phyloP scores from a whole-genome alignment of 1,140 invertebrate genomes.

The Neuroterus valhalla region DNA sequence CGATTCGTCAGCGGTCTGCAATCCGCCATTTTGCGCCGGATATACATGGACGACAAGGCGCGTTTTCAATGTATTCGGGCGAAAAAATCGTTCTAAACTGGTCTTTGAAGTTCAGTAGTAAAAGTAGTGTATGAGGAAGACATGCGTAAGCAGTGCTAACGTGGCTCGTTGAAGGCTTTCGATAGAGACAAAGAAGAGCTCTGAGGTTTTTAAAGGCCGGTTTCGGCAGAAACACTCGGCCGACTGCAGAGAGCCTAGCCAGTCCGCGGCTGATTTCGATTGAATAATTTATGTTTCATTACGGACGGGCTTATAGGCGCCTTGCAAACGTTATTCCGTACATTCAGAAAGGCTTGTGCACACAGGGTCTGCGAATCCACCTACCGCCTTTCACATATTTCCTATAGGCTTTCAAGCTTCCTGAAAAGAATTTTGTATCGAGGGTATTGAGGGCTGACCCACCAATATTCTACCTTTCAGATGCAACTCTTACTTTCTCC shows the following conservation, averaged over 20 bases:
- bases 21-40: too few species aligned
- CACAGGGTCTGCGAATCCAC: conserved; percentile 62
- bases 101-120: too few species aligned
- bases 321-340: conserved; percentile 71
- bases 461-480: conserved; percentile 6
- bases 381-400: conserved; percentile 72
- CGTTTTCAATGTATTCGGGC: too few species aligned
- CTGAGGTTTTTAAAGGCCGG: conserved; percentile 66
- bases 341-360: conserved; percentile 70
- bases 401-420: conserved; percentile 71
- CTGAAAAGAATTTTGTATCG: conserved; percentile 76
- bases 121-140: too few species aligned
- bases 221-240: conserved; percentile 60
- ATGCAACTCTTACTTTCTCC: not conserved
- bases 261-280: conserved; percentile 71
- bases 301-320: conserved; percentile 71
- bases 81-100: too few species aligned
- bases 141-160: too few species aligned
- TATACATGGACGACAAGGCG: too few species aligned
- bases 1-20: too few species aligned
- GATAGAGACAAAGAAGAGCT: conserved; percentile 34
- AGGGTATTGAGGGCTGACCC: conserved; percentile 70
- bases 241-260: conserved; percentile 36
- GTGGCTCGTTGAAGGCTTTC: not conserved
- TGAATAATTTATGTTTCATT: conserved; percentile 76